A percentile compares a stretch with the other conserved stretches of the same genome.
Evolutionary conservation across 92 coral and sea anemone genomes (phyloP).

Genomic region (Micromussa lordhowensis): DNA sequence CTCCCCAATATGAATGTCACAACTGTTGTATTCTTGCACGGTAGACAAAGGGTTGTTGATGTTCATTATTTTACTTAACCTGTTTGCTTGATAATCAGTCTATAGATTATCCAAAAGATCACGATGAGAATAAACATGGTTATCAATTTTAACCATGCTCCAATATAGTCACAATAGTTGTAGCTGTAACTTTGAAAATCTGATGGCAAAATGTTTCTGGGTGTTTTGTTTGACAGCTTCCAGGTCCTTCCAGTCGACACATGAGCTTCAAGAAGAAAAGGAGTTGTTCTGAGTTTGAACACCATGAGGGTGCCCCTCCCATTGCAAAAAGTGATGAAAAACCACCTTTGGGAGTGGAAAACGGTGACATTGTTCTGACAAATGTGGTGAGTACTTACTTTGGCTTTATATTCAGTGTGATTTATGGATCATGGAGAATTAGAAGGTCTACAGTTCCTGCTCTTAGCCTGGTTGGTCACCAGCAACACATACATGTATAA

Average conservation of each 20-base stretch:
- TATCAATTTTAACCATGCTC: too few relatives aligned
- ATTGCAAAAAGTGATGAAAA: slow-evolving; percentile 41
- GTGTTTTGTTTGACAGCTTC: slow-evolving; percentile 55
- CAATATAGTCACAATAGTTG: background rate
- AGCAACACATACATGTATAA: too few relatives aligned
- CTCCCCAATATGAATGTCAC: too few relatives aligned
- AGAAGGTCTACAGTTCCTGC: too few relatives aligned
- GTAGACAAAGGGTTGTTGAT: background rate
- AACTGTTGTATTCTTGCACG: background rate
- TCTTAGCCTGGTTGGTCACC: too few relatives aligned
- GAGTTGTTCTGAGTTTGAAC: slow-evolving; percentile 69
- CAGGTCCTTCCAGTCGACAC: slow-evolving; percentile 78
- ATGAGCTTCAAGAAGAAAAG: slow-evolving; percentile 74
- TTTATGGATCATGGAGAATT: background rate
- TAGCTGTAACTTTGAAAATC: background rate
- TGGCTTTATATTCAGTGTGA: too few relatives aligned
- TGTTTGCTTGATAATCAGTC: too few relatives aligned
- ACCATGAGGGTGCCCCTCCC: slow-evolving; percentile 73
- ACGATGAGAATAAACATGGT: too few relatives aligned
- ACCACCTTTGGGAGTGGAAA: slow-evolving; percentile 34
- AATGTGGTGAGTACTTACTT: slow-evolving; percentile 57
- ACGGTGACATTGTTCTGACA: slow-evolving; percentile 74
- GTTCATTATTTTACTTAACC: too few relatives aligned
- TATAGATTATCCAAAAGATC: too few relatives aligned
- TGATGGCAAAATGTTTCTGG: background rate